Conservation (phyloP, 1,140 invertebrate genomes). For the Thalassaphorura encarpata region DNA sequence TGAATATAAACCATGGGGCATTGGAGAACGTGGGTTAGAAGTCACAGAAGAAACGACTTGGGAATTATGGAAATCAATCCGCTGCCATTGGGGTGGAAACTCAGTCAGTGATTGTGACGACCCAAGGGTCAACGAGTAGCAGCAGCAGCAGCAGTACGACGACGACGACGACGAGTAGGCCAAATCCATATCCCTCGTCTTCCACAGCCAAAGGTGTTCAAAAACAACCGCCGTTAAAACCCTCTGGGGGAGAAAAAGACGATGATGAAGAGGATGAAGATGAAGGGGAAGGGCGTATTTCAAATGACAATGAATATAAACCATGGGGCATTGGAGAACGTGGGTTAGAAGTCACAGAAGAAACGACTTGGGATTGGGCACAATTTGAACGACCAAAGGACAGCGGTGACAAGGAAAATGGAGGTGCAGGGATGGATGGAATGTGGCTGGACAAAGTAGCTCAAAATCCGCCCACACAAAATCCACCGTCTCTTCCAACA, state of each 20-base stretch:
- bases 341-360: constrained; percentile 16
- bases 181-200: no score
- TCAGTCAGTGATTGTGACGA: background rate
- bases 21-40: constrained; percentile 4
- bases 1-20: constrained; percentile 19
- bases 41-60: constrained; percentile 7
- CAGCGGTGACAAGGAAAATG: constrained; percentile 3
- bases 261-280: background rate
- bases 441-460: constrained; percentile 25
- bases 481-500: constrained; percentile 12
- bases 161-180: background rate
- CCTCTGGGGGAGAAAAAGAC: constrained; percentile 6
- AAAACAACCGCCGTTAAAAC: no score
- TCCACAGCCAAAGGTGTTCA: no score
- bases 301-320: constrained; percentile 17
- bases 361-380: constrained; percentile 24
- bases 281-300: constrained; percentile 2
- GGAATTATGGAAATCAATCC: no score
- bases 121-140: constrained; percentile 8
- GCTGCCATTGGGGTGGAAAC: no score
- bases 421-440: constrained; percentile 7
- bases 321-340: constrained; percentile 11
- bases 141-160: background rate
- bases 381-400: constrained; percentile 26
- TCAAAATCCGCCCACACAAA: constrained; percentile 12